These are phyloP conservation scores for Drosophila mercatorum DNA, from an alignment of 2,888 invertebrate species.

Conservation along the genomic window DNA sequence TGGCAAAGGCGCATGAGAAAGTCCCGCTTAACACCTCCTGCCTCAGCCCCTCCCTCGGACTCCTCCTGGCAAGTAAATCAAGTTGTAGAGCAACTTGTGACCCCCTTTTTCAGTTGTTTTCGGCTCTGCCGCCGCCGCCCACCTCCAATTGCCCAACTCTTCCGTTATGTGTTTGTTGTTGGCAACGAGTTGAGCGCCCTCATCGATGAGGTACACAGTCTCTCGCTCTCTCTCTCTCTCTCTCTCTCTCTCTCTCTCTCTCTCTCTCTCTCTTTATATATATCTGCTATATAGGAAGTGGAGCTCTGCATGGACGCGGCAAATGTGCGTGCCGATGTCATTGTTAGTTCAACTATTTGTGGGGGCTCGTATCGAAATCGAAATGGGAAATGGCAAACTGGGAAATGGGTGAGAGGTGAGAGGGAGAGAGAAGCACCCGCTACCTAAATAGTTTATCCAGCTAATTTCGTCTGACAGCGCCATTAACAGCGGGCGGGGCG, in stretches of 20 bases:
- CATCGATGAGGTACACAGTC: slow-evolving; percentile 12
- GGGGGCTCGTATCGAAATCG: slow-evolving; percentile 36
- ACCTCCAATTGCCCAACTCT: slow-evolving; percentile 8
- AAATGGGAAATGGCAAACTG: slow-evolving; percentile 36
- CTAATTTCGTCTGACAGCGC: slow-evolving; percentile 73
- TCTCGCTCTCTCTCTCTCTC: slow-evolving; percentile 1
- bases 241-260: neutral
- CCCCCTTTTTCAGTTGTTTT: slow-evolving; percentile 58
- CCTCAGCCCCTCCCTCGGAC: too few relatives aligned
- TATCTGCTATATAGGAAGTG: slow-evolving; percentile 13
- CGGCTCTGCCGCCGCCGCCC: neutral
- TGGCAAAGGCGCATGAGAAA: slow-evolving; percentile 59
- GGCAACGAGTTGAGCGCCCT: slow-evolving; percentile 80
- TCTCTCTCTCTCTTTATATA: neutral
- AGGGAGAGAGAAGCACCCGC: slow-evolving; percentile 12
- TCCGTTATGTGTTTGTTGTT: slow-evolving; percentile 75
- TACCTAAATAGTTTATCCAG: slow-evolving; percentile 69
- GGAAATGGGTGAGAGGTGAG: slow-evolving; percentile 17
- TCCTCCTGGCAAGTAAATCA: slow-evolving; percentile 62
- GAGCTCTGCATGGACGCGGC: slow-evolving; percentile 7
- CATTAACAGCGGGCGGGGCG: slow-evolving; percentile 31
- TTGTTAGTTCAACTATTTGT: slow-evolving; percentile 45
- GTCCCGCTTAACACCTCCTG: slow-evolving; percentile 2
- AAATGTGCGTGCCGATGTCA: slow-evolving; percentile 69
- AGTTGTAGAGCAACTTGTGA: slow-evolving; percentile 77